Percentiles rank a stretch among this genome's conserved stretches.
These are phyloP conservation scores for Nipponia nippon DNA, from an alignment of 2,113 vertebrate species.

Conservation along the genomic window DNA sequence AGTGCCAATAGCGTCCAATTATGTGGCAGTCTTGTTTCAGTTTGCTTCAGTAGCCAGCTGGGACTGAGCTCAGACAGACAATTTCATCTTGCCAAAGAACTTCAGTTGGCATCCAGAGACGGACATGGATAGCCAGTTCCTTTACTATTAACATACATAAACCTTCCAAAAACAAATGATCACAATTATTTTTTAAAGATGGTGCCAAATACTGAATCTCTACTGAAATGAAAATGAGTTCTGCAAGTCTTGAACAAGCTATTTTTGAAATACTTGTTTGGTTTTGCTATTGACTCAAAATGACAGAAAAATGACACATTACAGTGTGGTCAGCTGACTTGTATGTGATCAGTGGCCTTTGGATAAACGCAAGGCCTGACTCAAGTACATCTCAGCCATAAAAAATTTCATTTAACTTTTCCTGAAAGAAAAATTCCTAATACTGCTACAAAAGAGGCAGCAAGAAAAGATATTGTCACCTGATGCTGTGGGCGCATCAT, in stretches of 20 bases:
- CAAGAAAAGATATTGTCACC: not conserved
- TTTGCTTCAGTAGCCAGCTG: constrained; percentile 2
- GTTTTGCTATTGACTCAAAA: not conserved
- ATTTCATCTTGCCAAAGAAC: not conserved
- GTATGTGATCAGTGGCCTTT: not conserved
- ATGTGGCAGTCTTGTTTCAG: not conserved
- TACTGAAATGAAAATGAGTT: not conserved
- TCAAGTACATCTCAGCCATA: not conserved
- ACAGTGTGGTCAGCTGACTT: not conserved
- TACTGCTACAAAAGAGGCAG: not conserved
- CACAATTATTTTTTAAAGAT: not conserved
- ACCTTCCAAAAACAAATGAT: constrained; percentile 2
- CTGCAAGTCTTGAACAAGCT: not conserved
- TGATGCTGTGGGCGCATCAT: not conserved
- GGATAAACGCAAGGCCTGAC: not conserved
- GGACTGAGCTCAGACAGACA: not conserved
- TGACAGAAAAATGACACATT: not conserved
- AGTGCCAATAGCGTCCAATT: not conserved
- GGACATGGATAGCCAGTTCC: not conserved
- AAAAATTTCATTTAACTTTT: not conserved
- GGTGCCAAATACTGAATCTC: not conserved
- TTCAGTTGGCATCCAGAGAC: not conserved
- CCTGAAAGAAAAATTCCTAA: not conserved
- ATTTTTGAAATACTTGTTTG: not conserved
- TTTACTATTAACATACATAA: not conserved